Evolutionary conservation across 2,888 invertebrate species (phyloP).

Genomic region (Colletes collaris): DNA sequence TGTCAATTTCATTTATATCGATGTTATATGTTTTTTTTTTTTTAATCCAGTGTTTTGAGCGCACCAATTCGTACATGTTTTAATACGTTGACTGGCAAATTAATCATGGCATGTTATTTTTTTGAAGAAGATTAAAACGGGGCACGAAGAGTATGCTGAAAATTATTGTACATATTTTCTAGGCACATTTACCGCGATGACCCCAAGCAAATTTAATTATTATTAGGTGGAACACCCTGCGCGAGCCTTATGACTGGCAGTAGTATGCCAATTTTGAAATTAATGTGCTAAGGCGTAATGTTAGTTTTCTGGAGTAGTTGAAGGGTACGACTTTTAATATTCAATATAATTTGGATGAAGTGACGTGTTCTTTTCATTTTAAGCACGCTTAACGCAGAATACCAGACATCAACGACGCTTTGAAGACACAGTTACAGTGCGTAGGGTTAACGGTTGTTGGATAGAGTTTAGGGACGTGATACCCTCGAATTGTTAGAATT

Average conservation of each 20-base stretch:
- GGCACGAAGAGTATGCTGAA: background rate
- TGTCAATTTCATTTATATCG: background rate
- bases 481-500: background rate
- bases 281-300: too few relatives aligned
- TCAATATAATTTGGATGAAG: too few relatives aligned
- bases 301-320: too few relatives aligned
- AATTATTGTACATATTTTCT: background rate
- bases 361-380: too few relatives aligned
- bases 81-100: background rate
- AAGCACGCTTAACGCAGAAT: background rate
- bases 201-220: too few relatives aligned
- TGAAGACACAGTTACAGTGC: constrained; percentile 7
- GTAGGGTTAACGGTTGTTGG: constrained; percentile 2
- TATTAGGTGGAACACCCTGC: too few relatives aligned
- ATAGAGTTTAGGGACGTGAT: background rate
- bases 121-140: too few relatives aligned
- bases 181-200: too few relatives aligned
- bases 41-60: background rate
- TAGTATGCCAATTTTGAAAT: too few relatives aligned
- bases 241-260: too few relatives aligned
- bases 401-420: background rate
- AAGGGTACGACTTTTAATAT: too few relatives aligned
- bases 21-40: background rate
- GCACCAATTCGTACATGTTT: background rate
- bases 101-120: too few relatives aligned